Base-by-base conservation (phyloP, 2,888 invertebrate genomes). In the Tetragonisca angustula region DNA sequence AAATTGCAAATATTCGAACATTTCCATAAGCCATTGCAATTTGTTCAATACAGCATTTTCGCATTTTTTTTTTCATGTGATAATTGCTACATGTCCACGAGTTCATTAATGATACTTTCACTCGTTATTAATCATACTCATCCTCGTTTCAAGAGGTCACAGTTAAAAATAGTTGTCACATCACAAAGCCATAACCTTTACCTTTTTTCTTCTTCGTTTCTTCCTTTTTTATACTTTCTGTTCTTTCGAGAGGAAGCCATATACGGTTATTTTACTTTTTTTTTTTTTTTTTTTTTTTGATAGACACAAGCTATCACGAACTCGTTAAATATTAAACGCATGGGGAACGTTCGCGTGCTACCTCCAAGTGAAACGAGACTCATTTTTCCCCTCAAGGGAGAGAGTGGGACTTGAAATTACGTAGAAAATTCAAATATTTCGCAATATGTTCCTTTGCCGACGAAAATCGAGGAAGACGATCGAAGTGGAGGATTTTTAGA, bases 321-420 rank as follows among this genome's bases (percentile, higher is more conserved):
- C 36, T n/a, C 32, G 52, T 64, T 64, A 74, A 64, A 61, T 64
- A 52, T 74, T 74, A 52, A 73, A 71, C 27, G 32, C 72, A 27
- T 17, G 3, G n/a, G 17, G 32, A 24, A 64, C n/a, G 36, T 19
- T 74, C 36, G 36, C 74, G 36, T 64, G 64, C 64, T 0, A 52
- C 6, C 17, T 19, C 24, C 24, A 36, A 24, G 19, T 5, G 13
- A 52, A 52, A 36, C 52, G n/a, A n/a, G 24, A 52, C 24, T 19
- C 24, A 36, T 54, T 21, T 21, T 43, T 43, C 2, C 43, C 9
- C 43, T 43, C 9, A 32, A 64, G 24, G 5, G 11, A 59, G 21
- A 70, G 36, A 32, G 17, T 4, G 17, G 11, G 6, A n/a, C 17
- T 27, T 32, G 21, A 21, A 36, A 36, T 19, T 71, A 5, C n/a